Conservation (phyloP, 2,113 vertebrate genomes). For the Climacteris rufus region DNA sequence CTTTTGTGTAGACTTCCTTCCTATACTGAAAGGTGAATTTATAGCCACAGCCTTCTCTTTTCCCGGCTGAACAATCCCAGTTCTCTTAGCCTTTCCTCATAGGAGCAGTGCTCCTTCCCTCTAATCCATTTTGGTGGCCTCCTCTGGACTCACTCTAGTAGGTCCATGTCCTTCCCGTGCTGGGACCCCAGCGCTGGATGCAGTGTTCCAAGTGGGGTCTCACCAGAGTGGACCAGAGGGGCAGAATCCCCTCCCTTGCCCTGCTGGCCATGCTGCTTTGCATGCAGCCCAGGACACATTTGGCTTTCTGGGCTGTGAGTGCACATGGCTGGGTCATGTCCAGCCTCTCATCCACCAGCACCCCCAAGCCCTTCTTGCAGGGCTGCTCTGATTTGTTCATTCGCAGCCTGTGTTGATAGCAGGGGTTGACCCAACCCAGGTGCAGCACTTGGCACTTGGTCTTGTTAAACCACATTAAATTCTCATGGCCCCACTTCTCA, state of each 20-base stretch:
- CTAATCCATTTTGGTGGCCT: not conserved
- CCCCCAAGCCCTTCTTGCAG: not conserved
- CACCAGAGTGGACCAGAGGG: not conserved
- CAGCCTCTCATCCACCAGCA: not conserved
- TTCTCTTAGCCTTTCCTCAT: not conserved
- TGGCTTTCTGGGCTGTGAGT: not conserved
- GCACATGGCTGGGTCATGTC: not conserved
- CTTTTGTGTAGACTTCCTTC: not conserved
- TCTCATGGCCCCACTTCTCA: not conserved
- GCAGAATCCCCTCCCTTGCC: not conserved
- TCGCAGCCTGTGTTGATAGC: rapidly evolving
- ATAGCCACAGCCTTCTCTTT: not conserved
- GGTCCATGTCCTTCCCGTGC: not conserved
- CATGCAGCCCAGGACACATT: not conserved
- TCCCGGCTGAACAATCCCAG: not conserved
- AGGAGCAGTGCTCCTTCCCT: not conserved
- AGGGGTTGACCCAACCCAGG: rapidly evolving
- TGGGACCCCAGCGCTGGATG: not conserved
- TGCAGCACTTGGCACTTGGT: not conserved
- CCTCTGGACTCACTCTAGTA: not conserved
- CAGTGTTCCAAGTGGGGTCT: not conserved
- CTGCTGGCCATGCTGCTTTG: not conserved
- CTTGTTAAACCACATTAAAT: not conserved
- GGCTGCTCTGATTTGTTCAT: not conserved
- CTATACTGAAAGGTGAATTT: not conserved